phyloP scores from a whole-genome alignment of 2,888 invertebrate genomes.

The Spialia ferax region DNA sequence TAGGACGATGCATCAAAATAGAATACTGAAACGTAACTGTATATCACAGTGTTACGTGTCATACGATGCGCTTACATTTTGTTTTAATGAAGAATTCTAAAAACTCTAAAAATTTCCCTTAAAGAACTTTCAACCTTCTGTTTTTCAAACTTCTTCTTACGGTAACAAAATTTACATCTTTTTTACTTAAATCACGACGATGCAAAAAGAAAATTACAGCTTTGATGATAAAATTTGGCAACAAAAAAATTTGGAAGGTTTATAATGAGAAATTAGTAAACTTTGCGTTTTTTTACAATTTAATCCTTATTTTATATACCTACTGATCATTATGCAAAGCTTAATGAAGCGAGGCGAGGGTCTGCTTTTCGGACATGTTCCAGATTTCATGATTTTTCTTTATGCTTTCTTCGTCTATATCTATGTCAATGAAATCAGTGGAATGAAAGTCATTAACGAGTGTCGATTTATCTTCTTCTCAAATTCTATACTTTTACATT shows the following conservation, averaged over 20 bases:
- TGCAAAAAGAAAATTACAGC: conserved; percentile 2
- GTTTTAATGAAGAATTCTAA: too few relatives aligned
- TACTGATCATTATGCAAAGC: conserved; percentile 78
- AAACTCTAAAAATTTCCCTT: background rate
- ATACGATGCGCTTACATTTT: too few relatives aligned
- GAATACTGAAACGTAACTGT: too few relatives aligned
- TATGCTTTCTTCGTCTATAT: conserved; percentile 25
- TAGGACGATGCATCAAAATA: too few relatives aligned
- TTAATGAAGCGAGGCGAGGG: conserved; percentile 43
- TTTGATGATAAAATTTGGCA: conserved; percentile 26
- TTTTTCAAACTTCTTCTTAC: background rate
- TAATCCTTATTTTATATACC: conserved; percentile 65
- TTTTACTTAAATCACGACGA: background rate
- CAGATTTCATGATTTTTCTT: conserved; percentile 27
- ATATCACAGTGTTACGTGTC: too few relatives aligned
- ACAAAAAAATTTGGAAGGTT: conserved; percentile 65
- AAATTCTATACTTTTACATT: too few relatives aligned
- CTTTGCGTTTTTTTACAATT: conserved; percentile 62
- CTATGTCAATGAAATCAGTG: conserved; percentile 11
- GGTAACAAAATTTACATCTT: background rate
- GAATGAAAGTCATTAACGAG: too few relatives aligned
- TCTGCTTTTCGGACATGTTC: conserved; percentile 22
- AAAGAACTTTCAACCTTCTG: too few relatives aligned
- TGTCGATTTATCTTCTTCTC: too few relatives aligned
- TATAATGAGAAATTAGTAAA: conserved; percentile 75